Evolutionary conservation across 1,140 invertebrate genomes (phyloP), one percentile per base, ranked within the genome.

Genomic region (Orussus abietinus): DNA sequence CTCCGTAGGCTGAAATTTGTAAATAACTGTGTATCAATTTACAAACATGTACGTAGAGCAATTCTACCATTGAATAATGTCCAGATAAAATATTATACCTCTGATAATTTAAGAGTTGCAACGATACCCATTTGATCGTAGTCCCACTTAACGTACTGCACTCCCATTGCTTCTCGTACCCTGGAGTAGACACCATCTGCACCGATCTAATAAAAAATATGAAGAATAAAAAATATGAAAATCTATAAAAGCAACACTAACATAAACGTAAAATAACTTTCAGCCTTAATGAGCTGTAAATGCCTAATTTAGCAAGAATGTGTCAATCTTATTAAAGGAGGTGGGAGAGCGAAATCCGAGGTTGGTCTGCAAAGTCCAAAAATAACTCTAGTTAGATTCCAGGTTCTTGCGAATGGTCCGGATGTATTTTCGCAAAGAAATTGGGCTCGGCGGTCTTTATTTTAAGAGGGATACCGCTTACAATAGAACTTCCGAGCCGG

Each of bases 111-210:
- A 12, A 98, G 64, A 1, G 92, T 96, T 4, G 92, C 92, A 9
- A 98, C 94, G 22, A 98, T 77, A 14, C 85, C 92, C 76, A 83
- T 85, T 62, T 97, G 90, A 43, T 92, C 77, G 60, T 98, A 98
- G 55, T 84, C 81, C 79, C 89, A 86, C 3, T 78, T 75, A 0
- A 93, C 57, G 48, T 90, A 88, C 44, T 89, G 80, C 7, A 87
- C 80, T 31, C 78, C 80, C 80, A 95, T 92, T 10, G 83, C 72
- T 51, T 84, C 73, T 5, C 95, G 77, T 7, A 97, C 89, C 47
- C 81, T 71, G 3, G 95, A 98, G 57, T 89, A 88, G 4, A 80
- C 82, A 1, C 96, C 95, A 79, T 98, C 96, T 20, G 94, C 94
- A 15, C 93, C 95, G 49, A 98, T 81, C 83, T 88, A 66, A 37